Conservation (phyloP, 2,113 vertebrate species). For the Calyptommatus sinebrachiatus region DNA sequence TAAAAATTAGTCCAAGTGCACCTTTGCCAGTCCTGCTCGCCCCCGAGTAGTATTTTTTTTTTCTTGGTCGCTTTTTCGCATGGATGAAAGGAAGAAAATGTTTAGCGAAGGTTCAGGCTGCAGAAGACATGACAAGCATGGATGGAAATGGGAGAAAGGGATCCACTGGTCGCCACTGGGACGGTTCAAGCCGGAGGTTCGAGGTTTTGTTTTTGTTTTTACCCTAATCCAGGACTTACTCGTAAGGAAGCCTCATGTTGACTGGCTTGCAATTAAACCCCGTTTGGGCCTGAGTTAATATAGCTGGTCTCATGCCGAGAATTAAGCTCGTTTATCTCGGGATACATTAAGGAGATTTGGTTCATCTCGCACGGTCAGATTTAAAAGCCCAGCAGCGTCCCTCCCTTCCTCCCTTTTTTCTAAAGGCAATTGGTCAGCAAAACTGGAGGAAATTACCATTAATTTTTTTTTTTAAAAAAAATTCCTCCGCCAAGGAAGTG, state of each 20-base stretch:
- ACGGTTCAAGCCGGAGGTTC: not conserved
- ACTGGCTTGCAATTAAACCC: not conserved
- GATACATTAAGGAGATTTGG: slow-evolving; percentile 22
- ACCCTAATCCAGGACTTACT: not conserved
- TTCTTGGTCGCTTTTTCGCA: not conserved
- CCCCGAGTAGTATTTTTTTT: not conserved
- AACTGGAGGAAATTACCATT: not conserved
- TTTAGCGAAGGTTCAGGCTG: not conserved
- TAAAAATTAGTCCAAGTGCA: not conserved
- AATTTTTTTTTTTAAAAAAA: not conserved
- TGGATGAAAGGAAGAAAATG: not conserved
- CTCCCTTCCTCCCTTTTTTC: not conserved
- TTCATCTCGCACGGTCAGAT: slow-evolving; percentile 14
- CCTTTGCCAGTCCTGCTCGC: not conserved
- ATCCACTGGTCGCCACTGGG: not conserved
- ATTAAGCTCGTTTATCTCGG: slow-evolving; percentile 7
- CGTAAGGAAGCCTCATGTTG: not conserved
- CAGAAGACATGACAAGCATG: no score
- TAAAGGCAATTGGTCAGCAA: slow-evolving; percentile 16
- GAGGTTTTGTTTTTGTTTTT: not conserved
- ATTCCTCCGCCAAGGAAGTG: not conserved
- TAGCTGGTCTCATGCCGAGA: slow-evolving; percentile 1
- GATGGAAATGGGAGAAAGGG: not conserved
- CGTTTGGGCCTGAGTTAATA: not conserved
- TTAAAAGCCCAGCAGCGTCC: not conserved